Percentiles rank a stretch among this genome's conserved stretches.
Conservation (phyloP, 1,140 invertebrate genomes). For the Venturia canescens region DNA sequence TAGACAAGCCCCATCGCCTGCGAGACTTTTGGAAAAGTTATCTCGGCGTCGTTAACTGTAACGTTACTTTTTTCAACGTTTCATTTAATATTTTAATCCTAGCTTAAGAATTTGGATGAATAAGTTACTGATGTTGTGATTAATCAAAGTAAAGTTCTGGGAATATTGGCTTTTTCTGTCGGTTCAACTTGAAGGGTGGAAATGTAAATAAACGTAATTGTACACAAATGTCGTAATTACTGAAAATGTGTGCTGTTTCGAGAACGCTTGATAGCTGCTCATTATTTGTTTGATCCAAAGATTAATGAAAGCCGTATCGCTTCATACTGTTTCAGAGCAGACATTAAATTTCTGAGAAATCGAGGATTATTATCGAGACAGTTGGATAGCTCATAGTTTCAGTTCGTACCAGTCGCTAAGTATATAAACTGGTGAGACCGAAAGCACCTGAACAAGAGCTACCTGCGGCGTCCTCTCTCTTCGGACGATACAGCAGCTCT, state of each 20-base stretch:
- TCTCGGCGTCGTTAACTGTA: conserved; percentile 13
- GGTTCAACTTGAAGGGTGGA: too few relatives aligned
- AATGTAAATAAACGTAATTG: too few relatives aligned
- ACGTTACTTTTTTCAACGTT: not conserved
- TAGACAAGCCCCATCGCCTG: not conserved
- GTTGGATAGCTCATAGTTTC: conserved; percentile 21
- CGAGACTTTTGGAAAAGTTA: conserved; percentile 24
- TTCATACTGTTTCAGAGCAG: not conserved
- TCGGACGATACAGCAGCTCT: conserved; percentile 28
- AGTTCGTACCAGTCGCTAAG: not conserved
- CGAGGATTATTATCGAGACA: conserved; percentile 29
- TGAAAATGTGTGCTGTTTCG: too few relatives aligned
- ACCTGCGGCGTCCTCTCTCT: conserved; percentile 49
- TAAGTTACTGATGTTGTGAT: not conserved
- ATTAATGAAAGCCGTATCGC: too few relatives aligned
- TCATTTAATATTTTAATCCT: not conserved
- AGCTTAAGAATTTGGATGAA: not conserved
- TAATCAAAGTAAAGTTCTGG: not conserved
- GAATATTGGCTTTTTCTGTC: too few relatives aligned
- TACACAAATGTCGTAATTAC: too few relatives aligned
- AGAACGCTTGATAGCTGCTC: too few relatives aligned
- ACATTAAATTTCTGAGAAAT: conserved; percentile 34
- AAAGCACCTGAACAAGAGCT: conserved; percentile 53
- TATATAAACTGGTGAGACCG: conserved; percentile 25
- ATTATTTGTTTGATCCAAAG: too few relatives aligned